Percentiles rank a stretch among this genome's conserved stretches.
These are phyloP conservation scores for Caenorhabditis zanzibari DNA, from an alignment of 2,888 invertebrate species.

Conservation along the genomic window DNA sequence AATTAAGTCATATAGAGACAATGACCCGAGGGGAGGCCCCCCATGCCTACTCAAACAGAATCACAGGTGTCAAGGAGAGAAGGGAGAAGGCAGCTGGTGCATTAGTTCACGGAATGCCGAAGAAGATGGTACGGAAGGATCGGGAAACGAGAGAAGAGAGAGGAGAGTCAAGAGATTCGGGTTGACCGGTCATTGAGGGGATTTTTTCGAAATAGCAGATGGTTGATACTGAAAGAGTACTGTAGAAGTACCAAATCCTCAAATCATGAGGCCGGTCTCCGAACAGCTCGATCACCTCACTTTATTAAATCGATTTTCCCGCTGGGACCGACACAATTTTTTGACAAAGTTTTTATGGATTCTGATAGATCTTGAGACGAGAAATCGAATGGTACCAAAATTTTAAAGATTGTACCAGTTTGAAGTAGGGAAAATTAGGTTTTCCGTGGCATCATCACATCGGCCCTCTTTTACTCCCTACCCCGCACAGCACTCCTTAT, in stretches of 20 bases:
- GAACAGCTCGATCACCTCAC: no score
- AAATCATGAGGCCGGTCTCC: no score
- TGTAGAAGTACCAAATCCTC: no score
- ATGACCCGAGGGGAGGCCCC: background rate
- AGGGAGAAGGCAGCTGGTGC: slow-evolving; percentile 16
- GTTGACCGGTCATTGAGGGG: background rate
- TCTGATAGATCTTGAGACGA: slow-evolving; percentile 19
- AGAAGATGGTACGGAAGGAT: slow-evolving; percentile 24
- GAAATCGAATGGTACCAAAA: slow-evolving; percentile 24
- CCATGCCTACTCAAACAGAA: slow-evolving; percentile 17
- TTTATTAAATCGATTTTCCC: slow-evolving; percentile 57
- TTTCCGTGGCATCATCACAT: slow-evolving; percentile 22
- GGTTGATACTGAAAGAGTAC: no score
- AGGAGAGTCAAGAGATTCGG: background rate
- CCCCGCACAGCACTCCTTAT: slow-evolving; percentile 17
- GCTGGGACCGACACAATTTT: slow-evolving; percentile 14
- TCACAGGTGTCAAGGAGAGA: slow-evolving; percentile 24
- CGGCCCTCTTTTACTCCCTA: slow-evolving; percentile 13
- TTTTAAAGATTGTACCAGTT: background rate
- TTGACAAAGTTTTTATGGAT: background rate
- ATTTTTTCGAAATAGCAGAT: no score
- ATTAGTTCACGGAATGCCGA: background rate
- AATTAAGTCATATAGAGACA: slow-evolving; percentile 26
- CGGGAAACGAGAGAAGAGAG: background rate
- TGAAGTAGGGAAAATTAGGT: background rate